phyloP scores from a whole-genome alignment of 1,140 invertebrate species.

The Microvelia longipes region DNA sequence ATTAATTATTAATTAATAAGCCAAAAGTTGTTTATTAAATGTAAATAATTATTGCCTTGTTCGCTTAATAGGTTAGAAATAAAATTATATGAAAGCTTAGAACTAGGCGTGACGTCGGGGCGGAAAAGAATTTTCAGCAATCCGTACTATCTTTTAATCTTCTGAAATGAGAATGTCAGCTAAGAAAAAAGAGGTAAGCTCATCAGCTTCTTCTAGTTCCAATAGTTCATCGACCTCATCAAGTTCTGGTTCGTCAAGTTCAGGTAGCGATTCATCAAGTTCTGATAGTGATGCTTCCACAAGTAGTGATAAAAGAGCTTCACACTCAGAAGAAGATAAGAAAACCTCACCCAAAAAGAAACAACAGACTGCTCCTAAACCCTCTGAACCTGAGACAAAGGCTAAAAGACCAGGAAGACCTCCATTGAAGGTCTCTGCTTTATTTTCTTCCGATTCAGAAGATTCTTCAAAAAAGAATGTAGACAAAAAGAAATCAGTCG shows the following conservation, averaged over 20 bases:
- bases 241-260: slow-evolving; percentile 23
- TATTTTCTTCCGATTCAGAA: slow-evolving; percentile 26
- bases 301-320: slow-evolving; percentile 22
- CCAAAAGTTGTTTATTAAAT: no score
- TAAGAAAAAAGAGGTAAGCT: no score
- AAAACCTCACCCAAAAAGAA: slow-evolving; percentile 20
- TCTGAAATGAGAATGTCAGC: slow-evolving; percentile 17
- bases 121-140: no score
- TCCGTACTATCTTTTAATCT: slow-evolving; percentile 12
- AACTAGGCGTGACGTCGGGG: no score
- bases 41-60: no score
- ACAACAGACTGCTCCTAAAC: slow-evolving; percentile 10
- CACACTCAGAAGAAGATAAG: slow-evolving; percentile 20
- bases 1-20: no score
- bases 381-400: slow-evolving; percentile 10
- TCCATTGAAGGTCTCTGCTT: slow-evolving; percentile 16
- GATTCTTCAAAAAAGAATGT: slow-evolving; percentile 22
- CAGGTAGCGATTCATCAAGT: slow-evolving; percentile 24
- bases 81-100: no score
- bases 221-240: slow-evolving; percentile 24
- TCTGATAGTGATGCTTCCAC: slow-evolving; percentile 27
- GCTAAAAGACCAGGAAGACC: slow-evolving; percentile 32
- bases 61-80: no score
- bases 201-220: slow-evolving; percentile 23
- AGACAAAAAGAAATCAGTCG: slow-evolving; percentile 32